phyloP scores from a whole-genome alignment of 2,797 vertebrate species.

The Lepus oiostolus region DNA sequence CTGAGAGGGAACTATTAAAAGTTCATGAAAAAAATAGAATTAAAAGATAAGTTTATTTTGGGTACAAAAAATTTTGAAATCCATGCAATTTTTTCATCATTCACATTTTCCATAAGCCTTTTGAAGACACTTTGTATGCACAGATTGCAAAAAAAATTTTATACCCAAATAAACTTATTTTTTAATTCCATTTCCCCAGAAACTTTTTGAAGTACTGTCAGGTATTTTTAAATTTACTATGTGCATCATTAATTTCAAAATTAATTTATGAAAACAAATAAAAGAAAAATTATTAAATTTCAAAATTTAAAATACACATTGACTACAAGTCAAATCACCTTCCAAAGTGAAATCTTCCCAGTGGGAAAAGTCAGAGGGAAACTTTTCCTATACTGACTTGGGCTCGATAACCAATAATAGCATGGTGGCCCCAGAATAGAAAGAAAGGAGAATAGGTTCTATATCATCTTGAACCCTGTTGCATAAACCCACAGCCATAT shows the following conservation, averaged over 20 bases:
- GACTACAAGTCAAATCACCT: conserved; percentile 44
- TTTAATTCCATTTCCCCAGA: too few relatives aligned
- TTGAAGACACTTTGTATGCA: too few relatives aligned
- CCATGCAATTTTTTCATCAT: too few relatives aligned
- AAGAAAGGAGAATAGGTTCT: neutral
- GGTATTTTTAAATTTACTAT: conserved; percentile 15
- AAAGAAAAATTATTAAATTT: conserved; percentile 43
- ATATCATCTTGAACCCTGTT: neutral
- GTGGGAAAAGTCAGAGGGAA: conserved; percentile 38
- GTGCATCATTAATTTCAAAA: conserved; percentile 15
- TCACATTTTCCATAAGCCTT: too few relatives aligned
- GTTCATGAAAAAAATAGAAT: too few relatives aligned
- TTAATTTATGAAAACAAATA: conserved; percentile 43
- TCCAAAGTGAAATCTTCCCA: conserved; percentile 54
- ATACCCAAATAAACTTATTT: too few relatives aligned
- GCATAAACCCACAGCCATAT: conserved; percentile 35
- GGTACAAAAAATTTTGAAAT: too few relatives aligned
- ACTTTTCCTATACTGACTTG: neutral
- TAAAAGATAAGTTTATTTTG: too few relatives aligned
- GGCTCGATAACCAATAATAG: neutral
- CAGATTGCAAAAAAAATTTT: too few relatives aligned
- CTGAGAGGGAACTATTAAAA: neutral
- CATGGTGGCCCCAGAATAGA: neutral
- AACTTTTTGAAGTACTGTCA: too few relatives aligned
- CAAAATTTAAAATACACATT: conserved; percentile 46